phyloP scores from a whole-genome alignment of 2,888 invertebrate species.

The Phortica magna region DNA sequence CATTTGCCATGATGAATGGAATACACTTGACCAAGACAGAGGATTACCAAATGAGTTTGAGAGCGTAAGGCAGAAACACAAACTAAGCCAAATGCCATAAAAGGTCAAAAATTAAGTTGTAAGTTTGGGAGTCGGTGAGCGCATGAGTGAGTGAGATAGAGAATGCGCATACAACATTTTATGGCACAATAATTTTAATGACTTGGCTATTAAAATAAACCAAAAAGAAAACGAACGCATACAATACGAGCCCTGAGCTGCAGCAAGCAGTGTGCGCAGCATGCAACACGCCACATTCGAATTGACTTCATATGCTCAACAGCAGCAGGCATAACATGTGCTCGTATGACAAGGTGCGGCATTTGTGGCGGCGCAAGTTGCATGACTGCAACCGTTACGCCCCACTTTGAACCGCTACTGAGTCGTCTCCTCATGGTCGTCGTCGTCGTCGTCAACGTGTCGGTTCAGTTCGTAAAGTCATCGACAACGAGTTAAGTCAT shows the following conservation, averaged over 20 bases:
- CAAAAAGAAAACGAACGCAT: not conserved
- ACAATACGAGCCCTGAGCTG: not conserved
- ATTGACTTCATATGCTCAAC: too few relatives aligned
- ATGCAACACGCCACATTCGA: not conserved
- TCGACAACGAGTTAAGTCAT: slow-evolving; percentile 28
- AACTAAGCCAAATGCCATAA: not conserved
- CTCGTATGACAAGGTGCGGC: not conserved
- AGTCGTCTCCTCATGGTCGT: too few relatives aligned
- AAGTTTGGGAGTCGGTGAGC: slow-evolving; percentile 30
- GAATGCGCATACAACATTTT: slow-evolving; percentile 27
- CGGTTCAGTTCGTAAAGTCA: not conserved
- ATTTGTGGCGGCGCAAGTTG: not conserved
- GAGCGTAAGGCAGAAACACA: not conserved
- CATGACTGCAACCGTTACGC: not conserved
- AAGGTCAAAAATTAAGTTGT: slow-evolving; percentile 2
- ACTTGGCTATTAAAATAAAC: slow-evolving; percentile 43
- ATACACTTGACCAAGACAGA: not conserved
- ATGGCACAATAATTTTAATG: slow-evolving; percentile 41
- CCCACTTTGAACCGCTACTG: too few relatives aligned
- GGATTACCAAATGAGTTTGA: not conserved
- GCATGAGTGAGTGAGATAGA: slow-evolving; percentile 44
- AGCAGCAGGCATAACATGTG: not conserved
- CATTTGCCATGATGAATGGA: slow-evolving; percentile 2
- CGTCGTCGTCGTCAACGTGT: slow-evolving; percentile 42
- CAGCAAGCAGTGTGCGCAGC: not conserved